Percentiles rank a stretch among this genome's conserved stretches.
Conservation (phyloP, 2,888 invertebrate genomes). For the Caenorhabditis uteleia region DNA sequence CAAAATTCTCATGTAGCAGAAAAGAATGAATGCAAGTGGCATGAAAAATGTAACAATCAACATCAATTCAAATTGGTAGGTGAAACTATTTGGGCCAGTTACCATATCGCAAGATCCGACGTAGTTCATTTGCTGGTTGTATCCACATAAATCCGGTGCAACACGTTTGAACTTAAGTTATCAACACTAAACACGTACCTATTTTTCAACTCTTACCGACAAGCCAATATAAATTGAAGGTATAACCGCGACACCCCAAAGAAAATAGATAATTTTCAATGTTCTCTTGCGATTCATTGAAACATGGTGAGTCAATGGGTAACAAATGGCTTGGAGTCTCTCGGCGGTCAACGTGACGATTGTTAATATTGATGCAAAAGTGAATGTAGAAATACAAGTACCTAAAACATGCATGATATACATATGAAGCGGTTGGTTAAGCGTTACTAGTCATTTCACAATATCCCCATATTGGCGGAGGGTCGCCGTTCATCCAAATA, state of each 20-base stretch:
- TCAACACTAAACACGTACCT: background rate
- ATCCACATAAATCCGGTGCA: conserved; percentile 62
- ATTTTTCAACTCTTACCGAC: conserved; percentile 31
- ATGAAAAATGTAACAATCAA: conserved; percentile 64
- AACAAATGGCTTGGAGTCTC: conserved; percentile 66
- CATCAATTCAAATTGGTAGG: conserved; percentile 45
- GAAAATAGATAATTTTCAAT: conserved; percentile 1
- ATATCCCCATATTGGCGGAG: conserved; percentile 57
- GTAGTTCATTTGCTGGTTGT: conserved; percentile 48
- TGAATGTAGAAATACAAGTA: conserved; percentile 65
- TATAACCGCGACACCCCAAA: conserved; percentile 62
- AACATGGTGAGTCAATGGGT: conserved; percentile 59
- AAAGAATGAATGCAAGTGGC: conserved; percentile 64
- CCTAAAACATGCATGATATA: conserved; percentile 34
- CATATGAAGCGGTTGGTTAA: background rate
- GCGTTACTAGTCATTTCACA: conserved; percentile 60
- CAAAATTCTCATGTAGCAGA: conserved; percentile 64
- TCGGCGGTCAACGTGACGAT: conserved; percentile 63
- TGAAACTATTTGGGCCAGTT: conserved; percentile 35
- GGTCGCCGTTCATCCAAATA: conserved; percentile 56
- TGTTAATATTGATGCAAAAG: conserved; percentile 67
- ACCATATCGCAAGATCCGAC: conserved; percentile 62
- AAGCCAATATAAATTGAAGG: conserved; percentile 65
- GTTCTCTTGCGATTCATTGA: conserved; percentile 30
- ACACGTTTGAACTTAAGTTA: conserved; percentile 63